Base-by-base conservation (phyloP, 2,113 vertebrate genomes). In the Catharus fuscescens region DNA sequence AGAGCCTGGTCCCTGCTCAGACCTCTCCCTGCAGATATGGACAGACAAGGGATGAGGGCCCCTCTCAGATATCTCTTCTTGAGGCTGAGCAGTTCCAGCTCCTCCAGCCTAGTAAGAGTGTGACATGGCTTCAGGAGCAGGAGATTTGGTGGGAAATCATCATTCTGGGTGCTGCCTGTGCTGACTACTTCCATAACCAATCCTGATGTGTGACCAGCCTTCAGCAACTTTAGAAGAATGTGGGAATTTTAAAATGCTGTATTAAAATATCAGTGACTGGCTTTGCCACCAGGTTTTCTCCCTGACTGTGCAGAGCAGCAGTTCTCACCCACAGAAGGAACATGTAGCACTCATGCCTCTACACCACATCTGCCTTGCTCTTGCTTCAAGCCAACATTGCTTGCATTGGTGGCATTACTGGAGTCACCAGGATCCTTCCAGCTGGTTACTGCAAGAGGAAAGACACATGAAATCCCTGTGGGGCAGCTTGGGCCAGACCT, bases 161-260 rank as follows among this genome's bases (percentile, higher is more conserved):
- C 24, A 9, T n/a, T 20, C 1, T 2, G 3, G 31, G 18, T 3
- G 1, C 28, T 47, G 48, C 19, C 12, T 4, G 1, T 73, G n/a
- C 53, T 80, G 65, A 20, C 32, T 4, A 0, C 34, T 62, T 56
- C 53, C 5, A 1, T 32, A 56, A 56, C 12, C 0, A 2, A 73
- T 47, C 29, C 38, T 12, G 3, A 9, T 7, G 8, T 24, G 31
- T 0, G 1, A 64, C 15, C 15, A 31, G 70, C 53, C 31, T 56
- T 47, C 69, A 38, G 52, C 31, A 60, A 9, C 40, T 40, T 45
- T 40, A 18, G 36, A 56, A 71, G 34, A 34, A 47, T 19, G 20
- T 0, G 5, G 25, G 28, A 17, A 57, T 26, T 20, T 67, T 71
- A 26, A 47, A 40, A 42, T 25, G 18, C 24, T 32, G 40, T 40